phyloP scores from a whole-genome alignment of 1,140 invertebrate genomes.

The Bursaphelenchus mucronatus region DNA sequence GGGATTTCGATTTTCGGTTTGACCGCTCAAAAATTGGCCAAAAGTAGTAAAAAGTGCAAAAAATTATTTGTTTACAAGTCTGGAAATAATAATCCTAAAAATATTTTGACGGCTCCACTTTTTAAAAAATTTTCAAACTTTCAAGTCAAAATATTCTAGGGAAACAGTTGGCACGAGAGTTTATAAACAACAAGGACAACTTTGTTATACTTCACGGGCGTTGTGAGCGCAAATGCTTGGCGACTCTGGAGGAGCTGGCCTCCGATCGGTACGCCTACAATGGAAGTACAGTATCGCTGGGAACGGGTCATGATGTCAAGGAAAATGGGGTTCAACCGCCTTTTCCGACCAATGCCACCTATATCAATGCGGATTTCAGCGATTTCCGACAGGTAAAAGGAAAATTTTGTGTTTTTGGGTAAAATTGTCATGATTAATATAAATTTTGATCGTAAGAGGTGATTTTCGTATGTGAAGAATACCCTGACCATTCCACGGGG shows the following conservation, averaged over 20 bases:
- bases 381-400: slow-evolving; percentile 30
- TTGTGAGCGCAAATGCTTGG: slow-evolving; percentile 26
- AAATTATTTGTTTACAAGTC: too few relatives aligned
- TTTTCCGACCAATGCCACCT: slow-evolving; percentile 31
- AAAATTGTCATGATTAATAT: background rate
- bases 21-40: slow-evolving; percentile 14
- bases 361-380: slow-evolving; percentile 38
- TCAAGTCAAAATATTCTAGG: slow-evolving; percentile 1
- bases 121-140: background rate
- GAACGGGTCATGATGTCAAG: background rate
- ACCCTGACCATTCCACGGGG: too few relatives aligned
- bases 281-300: too few relatives aligned
- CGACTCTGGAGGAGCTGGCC: slow-evolving; percentile 30
- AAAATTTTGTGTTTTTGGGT: background rate
- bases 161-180: slow-evolving; percentile 32
- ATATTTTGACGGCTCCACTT: background rate
- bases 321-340: slow-evolving; percentile 17
- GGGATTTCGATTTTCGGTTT: slow-evolving; percentile 14
- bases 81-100: too few relatives aligned
- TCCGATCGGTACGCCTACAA: background rate
- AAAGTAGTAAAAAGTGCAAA: too few relatives aligned
- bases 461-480: too few relatives aligned
- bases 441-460: too few relatives aligned
- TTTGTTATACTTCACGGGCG: slow-evolving; percentile 46
- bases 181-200: slow-evolving; percentile 31